Conservation (phyloP, 1,140 invertebrate species). For the Drosophila paulistorum region DNA sequence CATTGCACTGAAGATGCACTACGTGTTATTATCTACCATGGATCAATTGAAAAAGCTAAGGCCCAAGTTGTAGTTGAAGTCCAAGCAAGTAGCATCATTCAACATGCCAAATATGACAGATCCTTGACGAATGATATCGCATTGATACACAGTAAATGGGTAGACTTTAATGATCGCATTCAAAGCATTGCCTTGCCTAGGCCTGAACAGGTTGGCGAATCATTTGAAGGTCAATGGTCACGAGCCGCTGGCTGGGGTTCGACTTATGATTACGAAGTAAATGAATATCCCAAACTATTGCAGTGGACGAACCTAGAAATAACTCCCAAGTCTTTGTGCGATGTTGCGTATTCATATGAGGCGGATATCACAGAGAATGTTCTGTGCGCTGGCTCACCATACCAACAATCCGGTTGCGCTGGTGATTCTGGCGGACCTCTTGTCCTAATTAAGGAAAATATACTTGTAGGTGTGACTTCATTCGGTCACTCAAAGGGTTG, state of each 20-base stretch:
- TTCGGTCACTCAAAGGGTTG: neutral
- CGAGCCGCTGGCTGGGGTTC: neutral
- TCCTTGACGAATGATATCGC: neutral
- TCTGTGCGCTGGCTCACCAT: neutral
- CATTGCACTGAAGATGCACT: fast-evolving
- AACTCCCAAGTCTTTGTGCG: too few species aligned
- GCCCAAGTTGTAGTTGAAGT: neutral
- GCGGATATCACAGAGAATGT: neutral
- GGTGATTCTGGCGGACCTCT: conserved; percentile 20
- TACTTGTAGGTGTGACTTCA: conserved; percentile 3
- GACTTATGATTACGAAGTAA: too few species aligned
- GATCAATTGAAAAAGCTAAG: neutral
- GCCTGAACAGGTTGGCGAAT: neutral
- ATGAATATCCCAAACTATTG: neutral
- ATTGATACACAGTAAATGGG: neutral
- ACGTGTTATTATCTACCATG: neutral
- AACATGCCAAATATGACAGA: neutral
- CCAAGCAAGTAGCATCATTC: neutral
- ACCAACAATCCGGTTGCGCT: neutral
- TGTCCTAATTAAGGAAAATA: neutral
- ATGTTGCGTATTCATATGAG: too few species aligned
- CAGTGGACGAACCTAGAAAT: neutral
- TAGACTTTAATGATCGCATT: neutral
- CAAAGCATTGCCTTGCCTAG: neutral
- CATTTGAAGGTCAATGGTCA: neutral